A percentile compares a stretch with the other conserved stretches of the same genome.
phyloP scores from a whole-genome alignment of 2,888 invertebrate genomes.

The Cataglyphis livida region DNA sequence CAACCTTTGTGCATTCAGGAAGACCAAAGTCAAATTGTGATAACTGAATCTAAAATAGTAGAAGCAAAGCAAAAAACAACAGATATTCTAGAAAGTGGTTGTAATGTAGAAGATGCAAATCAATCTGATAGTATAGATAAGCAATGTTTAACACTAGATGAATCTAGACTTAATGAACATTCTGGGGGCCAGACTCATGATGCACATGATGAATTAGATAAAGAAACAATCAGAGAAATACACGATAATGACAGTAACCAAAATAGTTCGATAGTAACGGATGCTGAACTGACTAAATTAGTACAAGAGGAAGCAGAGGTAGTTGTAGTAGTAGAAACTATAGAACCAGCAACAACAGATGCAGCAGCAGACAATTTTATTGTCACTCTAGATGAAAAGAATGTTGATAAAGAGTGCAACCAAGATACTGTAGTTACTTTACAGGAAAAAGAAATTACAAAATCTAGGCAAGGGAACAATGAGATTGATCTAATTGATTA shows the following conservation, averaged over 20 bases:
- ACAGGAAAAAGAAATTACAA: conserved; percentile 31
- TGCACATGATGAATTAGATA: conserved; percentile 13
- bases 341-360: conserved; percentile 44
- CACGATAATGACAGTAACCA: conserved; percentile 26
- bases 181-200: conserved; percentile 52
- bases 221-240: conserved; percentile 19
- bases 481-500: conserved; percentile 66
- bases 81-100: conserved; percentile 19
- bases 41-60: conserved; percentile 35
- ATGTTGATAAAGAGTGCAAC: conserved; percentile 11
- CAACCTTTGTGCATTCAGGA: conserved; percentile 10
- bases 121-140: neutral
- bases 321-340: conserved; percentile 65
- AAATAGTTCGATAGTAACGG: conserved; percentile 45
- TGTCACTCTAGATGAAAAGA: conserved; percentile 53
- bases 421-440: conserved; percentile 22
- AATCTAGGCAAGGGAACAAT: conserved; percentile 16
- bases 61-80: neutral
- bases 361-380: conserved; percentile 51
- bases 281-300: conserved; percentile 63
- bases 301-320: conserved; percentile 62
- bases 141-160: conserved; percentile 52
- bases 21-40: conserved; percentile 45
- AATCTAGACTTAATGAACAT: conserved; percentile 50
- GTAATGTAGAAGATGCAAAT: neutral